Conservation (phyloP, 1,140 invertebrate species). For the Eufriesea mexicana region DNA sequence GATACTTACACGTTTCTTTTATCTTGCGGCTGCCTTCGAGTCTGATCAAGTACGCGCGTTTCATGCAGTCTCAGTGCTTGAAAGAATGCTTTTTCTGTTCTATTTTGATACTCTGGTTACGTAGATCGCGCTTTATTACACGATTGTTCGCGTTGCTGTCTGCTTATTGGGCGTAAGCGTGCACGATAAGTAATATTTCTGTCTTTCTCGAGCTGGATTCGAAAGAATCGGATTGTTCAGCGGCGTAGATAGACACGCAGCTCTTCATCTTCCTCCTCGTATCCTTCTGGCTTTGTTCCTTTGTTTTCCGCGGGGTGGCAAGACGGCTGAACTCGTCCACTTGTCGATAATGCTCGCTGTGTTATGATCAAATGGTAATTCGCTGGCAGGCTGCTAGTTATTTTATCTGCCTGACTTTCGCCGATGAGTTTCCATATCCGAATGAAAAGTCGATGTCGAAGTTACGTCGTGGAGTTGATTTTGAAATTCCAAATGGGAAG, state of each 20-base stretch:
- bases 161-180: conserved; percentile 14
- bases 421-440: neutral
- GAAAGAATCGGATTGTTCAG: neutral
- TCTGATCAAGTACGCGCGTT: conserved; percentile 30
- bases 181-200: conserved; percentile 15
- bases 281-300: neutral
- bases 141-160: conserved; percentile 19
- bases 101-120: neutral
- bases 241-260: conserved; percentile 16
- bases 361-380: neutral
- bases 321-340: too few relatives aligned
- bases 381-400: neutral
- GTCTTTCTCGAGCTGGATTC: neutral
- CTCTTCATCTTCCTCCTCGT: neutral
- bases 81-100: conserved; percentile 30
- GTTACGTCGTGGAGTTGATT: too few relatives aligned
- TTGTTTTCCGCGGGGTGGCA: neutral
- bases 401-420: neutral
- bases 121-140: conserved; percentile 45
- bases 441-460: too few relatives aligned
- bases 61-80: conserved; percentile 39
- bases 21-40: conserved; percentile 2
- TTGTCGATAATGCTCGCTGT: neutral
- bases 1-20: neutral
- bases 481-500: too few relatives aligned